phyloP scores from a whole-genome alignment of 1,140 invertebrate species.

The Procambarus virginalis region DNA sequence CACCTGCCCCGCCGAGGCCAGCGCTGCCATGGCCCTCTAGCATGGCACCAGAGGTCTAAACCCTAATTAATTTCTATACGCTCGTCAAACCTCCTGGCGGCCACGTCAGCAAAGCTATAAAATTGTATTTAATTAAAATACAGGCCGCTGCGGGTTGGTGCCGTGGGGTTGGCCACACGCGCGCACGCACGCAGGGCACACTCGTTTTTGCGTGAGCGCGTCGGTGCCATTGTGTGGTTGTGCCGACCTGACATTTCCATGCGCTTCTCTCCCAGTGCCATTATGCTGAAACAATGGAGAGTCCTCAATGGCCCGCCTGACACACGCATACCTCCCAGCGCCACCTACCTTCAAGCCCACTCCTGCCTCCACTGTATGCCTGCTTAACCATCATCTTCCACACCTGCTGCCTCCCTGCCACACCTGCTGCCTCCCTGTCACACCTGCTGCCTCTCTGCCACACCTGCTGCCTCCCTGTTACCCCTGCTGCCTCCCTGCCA shows the following conservation, averaged over 20 bases:
- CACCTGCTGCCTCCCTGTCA: background rate
- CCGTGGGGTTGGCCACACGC: background rate
- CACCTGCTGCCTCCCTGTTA: background rate
- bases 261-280: slow-evolving; percentile 60
- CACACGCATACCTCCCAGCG: slow-evolving; percentile 11
- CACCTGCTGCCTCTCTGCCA: background rate
- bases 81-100: slow-evolving; percentile 32
- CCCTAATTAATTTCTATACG: slow-evolving; percentile 48
- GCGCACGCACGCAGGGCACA: background rate
- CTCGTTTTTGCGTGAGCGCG: slow-evolving; percentile 33
- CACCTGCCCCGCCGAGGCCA: background rate
- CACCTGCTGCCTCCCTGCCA: background rate
- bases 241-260: slow-evolving; percentile 64
- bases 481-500: background rate
- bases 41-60: slow-evolving; percentile 31
- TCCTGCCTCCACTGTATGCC: background rate
- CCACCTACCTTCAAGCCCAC: background rate
- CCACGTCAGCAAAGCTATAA: slow-evolving; percentile 29
- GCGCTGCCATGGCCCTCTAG: background rate
- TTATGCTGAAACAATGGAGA: slow-evolving; percentile 64
- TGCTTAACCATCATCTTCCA: background rate
- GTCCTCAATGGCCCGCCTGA: slow-evolving; percentile 60
- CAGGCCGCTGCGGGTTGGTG: background rate
- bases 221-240: slow-evolving; percentile 61
- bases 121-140: slow-evolving; percentile 52